Evolutionary conservation across 2,113 vertebrate genomes (phyloP), one percentile per base, ranked within the genome.

Genomic region (Corvus moneduloides): DNA sequence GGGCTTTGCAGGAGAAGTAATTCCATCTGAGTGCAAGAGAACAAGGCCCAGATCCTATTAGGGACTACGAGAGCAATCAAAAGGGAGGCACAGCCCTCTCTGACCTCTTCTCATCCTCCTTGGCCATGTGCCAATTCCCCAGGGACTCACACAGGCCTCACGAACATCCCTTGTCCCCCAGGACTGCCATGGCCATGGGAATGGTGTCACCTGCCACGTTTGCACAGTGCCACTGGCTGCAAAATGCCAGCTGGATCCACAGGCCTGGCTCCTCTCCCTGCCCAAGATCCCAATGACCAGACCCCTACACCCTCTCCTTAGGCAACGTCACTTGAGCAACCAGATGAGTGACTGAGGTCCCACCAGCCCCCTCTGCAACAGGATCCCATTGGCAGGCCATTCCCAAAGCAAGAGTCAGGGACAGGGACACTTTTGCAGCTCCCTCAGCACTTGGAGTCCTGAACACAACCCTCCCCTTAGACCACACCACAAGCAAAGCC

Each of bases 81-180:
- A 41, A 66, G 48, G 62, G 67, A 80, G 52, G 33, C 52, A 69
- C 7, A 5, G 41, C 7, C 68, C 59, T 22, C 22, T 68, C 58
- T 7, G 17, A 41, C 19, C 15, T 77, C 63, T 51, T 44, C 48
- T 15, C 3, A 2, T 24, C 27, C 18, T 44, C 20, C 16, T 6
- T 4, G 24, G 46, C 46, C 86, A 90, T 0, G 7, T 87, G 63
- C 37, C 92, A 68, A 56, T 2, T 2, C 58, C 32, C 26, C 4
- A 19, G 28, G 73, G 30, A 87, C 46, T 73, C 4, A 7, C 41
- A 55, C 16, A 43, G 18, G 44, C 37, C 49, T 84, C 46, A 49
- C 0, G 11, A 89, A 10, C 37, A 49, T 22, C n/a, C 14, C 52
- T 10, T 2, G 1, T 26, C 14, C 28, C 22, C 9, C 8, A 0